A percentile compares a stretch with the other conserved stretches of the same genome.
phyloP scores from a whole-genome alignment of 2,113 vertebrate genomes.

The Oplegnathus fasciatus region DNA sequence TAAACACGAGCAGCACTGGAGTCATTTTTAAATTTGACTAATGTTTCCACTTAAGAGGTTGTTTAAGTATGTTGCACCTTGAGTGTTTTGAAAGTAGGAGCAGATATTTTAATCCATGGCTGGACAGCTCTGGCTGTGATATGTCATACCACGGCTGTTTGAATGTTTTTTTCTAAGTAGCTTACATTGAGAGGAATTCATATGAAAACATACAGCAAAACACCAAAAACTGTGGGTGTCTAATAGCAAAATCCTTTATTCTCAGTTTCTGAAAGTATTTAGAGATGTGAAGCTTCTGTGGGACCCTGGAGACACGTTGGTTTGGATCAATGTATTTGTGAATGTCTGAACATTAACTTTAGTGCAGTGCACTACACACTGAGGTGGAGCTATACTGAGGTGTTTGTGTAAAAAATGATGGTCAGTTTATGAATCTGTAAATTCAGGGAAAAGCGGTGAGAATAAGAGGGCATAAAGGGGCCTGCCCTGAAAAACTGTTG shows the following conservation, averaged over 20 bases:
- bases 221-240: not conserved
- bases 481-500: not conserved
- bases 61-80: conserved; percentile 4
- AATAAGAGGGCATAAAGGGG: not conserved
- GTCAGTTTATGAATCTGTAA: conserved; percentile 36
- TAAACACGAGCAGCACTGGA: not conserved
- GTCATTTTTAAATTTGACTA: not conserved
- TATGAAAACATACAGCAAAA: not conserved
- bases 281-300: conserved; percentile 25
- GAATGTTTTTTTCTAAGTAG: not conserved
- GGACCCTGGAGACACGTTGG: not conserved
- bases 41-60: not conserved
- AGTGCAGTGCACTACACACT: conserved; percentile 27
- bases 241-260: not conserved
- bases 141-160: conserved; percentile 6
- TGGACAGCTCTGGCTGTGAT: conserved; percentile 10
- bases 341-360: conserved; percentile 33
- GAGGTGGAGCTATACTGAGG: conserved; percentile 27
- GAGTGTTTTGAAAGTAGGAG: conserved; percentile 16
- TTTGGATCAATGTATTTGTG: conserved; percentile 42
- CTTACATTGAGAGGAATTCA: not conserved
- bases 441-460: not conserved
- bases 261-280: conserved; percentile 9
- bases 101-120: conserved; percentile 3
- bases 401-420: conserved; percentile 29